phyloP scores from a whole-genome alignment of 2,888 invertebrate genomes.

The Hoplodrina blanda region DNA sequence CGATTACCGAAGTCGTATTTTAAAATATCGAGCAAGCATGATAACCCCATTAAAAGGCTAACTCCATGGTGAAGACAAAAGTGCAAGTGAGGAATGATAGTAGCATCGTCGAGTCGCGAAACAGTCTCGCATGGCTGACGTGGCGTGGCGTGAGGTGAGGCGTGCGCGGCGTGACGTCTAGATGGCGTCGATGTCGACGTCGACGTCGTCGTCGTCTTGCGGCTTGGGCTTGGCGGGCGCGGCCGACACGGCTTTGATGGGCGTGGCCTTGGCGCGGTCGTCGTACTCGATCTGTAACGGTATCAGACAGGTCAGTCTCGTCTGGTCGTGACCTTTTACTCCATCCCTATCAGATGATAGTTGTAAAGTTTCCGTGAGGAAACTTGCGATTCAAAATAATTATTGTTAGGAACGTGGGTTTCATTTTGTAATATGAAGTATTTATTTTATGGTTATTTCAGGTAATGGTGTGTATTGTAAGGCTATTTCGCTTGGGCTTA shows the following conservation, averaged over 20 bases:
- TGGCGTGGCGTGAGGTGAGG: constrained; percentile 18
- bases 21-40: neutral
- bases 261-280: constrained; percentile 95
- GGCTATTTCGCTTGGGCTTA: too few relatives aligned
- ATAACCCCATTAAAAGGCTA: neutral
- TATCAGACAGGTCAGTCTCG: neutral
- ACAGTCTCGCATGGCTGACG: constrained; percentile 24
- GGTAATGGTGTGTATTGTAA: too few relatives aligned
- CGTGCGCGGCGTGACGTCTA: constrained; percentile 83
- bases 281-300: constrained; percentile 94
- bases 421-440: too few relatives aligned
- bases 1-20: neutral
- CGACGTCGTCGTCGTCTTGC: constrained; percentile 94
- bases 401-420: too few relatives aligned
- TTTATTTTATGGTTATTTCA: too few relatives aligned
- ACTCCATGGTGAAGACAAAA: constrained; percentile 15
- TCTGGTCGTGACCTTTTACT: neutral
- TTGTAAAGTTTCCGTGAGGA: too few relatives aligned
- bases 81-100: constrained; percentile 38
- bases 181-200: constrained; percentile 98
- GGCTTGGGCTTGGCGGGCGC: constrained; percentile 78
- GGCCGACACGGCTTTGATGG: constrained; percentile 92
- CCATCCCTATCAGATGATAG: neutral
- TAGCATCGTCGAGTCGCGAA: constrained; percentile 45
- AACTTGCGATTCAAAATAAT: too few relatives aligned